A percentile compares a stretch with the other conserved stretches of the same genome.
Evolutionary conservation across 2,888 invertebrate genomes (phyloP).

Genomic region (Drosophila vallismaia): DNA sequence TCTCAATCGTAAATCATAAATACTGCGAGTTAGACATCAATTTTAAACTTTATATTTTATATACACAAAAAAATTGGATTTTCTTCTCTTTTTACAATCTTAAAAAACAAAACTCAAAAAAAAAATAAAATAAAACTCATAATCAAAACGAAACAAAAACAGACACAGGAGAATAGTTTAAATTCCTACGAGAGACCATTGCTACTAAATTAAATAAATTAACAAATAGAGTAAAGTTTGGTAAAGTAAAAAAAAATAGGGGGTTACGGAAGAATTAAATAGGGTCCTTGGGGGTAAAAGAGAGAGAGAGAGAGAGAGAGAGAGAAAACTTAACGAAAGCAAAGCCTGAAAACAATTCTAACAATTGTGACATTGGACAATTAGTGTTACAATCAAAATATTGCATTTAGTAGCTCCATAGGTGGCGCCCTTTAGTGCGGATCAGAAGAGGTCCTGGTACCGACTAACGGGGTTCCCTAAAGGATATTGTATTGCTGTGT

Average conservation of each 20-base stretch:
- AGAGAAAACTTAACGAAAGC: conserved; percentile 66
- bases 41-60: conserved; percentile 43
- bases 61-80: conserved; percentile 58
- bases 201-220: conserved; percentile 26
- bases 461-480: conserved; percentile 14
- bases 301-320: conserved; percentile 6
- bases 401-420: neutral
- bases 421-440: neutral
- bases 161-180: neutral
- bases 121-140: neutral
- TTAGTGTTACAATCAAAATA: conserved; percentile 17
- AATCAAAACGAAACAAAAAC: conserved; percentile 1
- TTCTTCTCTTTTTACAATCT: conserved; percentile 22
- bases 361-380: conserved; percentile 72
- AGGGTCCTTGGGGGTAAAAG: neutral
- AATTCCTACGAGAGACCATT: conserved; percentile 15
- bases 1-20: conserved; percentile 66
- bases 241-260: neutral
- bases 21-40: conserved; percentile 69
- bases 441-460: neutral
- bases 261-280: neutral
- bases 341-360: conserved; percentile 40
- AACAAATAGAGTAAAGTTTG: conserved; percentile 8
- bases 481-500: neutral
- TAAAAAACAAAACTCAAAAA: conserved; percentile 7